Evolutionary conservation across 2,113 vertebrate species (phyloP), one percentile per base, ranked within the genome.

Genomic region (Erythrocercus mccallii): DNA sequence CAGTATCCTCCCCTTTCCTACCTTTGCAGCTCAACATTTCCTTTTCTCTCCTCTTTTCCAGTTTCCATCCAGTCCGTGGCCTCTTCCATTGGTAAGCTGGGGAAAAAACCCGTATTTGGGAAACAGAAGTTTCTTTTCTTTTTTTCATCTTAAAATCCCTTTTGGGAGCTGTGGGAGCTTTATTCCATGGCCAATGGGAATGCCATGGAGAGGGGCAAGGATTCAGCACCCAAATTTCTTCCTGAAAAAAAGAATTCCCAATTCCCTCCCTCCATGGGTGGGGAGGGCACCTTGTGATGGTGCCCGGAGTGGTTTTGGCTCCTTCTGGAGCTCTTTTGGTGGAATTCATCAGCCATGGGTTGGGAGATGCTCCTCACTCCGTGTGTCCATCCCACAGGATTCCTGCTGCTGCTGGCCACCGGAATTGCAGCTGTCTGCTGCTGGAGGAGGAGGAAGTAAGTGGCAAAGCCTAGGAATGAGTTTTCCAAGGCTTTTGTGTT

Each of bases 401-500:
- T 91, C 72, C 11, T 13, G 3, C 12, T 62, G 47, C 42, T 92
- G 56, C 12, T 91, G 77, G 38, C 72, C 0, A 0, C 6, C 0
- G 16, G 35, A 5, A 6, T 60, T 0, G 3, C 4, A 3, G 51
- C 60, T 2, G 16, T 10, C 20, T 94, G 80, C 82, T 92, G 51
- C 84, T 87, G 96, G 72, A 84, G 65, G 77, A 83, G 23, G 51
- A 86, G 23, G 56, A 88, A 12, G 96, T 95, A 15, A 88, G 92
- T 50, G 65, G 17, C 7, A 15, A 86, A 40, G 21, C 9, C 30
- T 1, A 1, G 38, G 9, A 18, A 45, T 1, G 47, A 66, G 33
- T 5, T 74, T 19, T 11, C 25, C 73, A n/a, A 1, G 0, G 31
- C 8, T 30, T 57, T 42, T 13, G 12, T 0, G 5, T 30, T 48